Conservation (phyloP, 2,797 vertebrate genomes). For the Sebastiscus albofasciatus region DNA sequence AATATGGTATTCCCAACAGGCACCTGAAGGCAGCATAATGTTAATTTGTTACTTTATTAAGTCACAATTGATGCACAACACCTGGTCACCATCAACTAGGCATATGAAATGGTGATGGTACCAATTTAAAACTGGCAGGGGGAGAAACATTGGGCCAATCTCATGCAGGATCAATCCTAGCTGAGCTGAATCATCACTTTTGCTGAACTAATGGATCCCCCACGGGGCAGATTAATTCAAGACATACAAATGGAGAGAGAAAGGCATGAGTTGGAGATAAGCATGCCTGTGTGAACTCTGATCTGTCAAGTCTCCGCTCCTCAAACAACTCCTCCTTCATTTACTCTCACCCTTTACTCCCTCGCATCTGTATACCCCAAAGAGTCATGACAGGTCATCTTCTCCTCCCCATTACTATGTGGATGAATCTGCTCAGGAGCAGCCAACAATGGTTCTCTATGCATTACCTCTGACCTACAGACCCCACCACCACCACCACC, state of each 20-base stretch:
- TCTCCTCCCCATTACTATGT: slow-evolving; percentile 44
- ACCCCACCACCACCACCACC: neutral
- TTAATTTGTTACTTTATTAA: slow-evolving; percentile 1
- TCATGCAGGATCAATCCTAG: neutral
- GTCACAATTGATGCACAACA: slow-evolving; percentile 17
- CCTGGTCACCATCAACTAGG: slow-evolving; percentile 12
- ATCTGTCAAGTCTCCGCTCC: neutral
- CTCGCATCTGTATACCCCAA: slow-evolving; percentile 11
- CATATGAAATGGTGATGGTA: slow-evolving; percentile 24
- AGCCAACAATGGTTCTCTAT: slow-evolving; percentile 44
- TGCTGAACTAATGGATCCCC: neutral
- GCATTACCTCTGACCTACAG: slow-evolving; percentile 58
- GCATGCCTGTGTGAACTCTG: slow-evolving; percentile 16
- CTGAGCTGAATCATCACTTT: neutral
- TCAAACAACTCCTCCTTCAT: slow-evolving; percentile 35
- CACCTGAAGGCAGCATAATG: slow-evolving; percentile 25
- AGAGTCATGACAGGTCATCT: slow-evolving; percentile 53
- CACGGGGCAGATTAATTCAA: neutral
- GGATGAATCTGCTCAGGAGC: slow-evolving; percentile 34
- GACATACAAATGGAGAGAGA: neutral
- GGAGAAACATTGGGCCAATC: neutral
- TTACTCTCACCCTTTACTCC: slow-evolving; percentile 35
- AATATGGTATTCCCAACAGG: slow-evolving; percentile 15
- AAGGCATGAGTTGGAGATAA: neutral
- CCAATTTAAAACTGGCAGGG: slow-evolving; percentile 38